Evolutionary conservation across 1,140 invertebrate genomes (phyloP).

Genomic region (Meteorus sp.): DNA sequence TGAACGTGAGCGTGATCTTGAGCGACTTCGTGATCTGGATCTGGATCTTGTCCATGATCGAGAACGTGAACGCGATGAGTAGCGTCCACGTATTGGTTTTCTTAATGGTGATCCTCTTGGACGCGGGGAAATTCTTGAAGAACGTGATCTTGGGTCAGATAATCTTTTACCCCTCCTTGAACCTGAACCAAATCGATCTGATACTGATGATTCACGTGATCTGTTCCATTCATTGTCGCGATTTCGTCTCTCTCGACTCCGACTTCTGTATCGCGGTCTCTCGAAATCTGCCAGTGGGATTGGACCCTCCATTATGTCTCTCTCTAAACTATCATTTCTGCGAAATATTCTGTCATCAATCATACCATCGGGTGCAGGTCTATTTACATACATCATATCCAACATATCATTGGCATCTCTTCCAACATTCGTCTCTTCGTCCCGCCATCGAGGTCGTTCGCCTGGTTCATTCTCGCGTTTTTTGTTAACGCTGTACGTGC

Average conservation of each 20-base stretch:
- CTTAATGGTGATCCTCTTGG: slow-evolving; percentile 17
- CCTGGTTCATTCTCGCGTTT: slow-evolving; percentile 32
- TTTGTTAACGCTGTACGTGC: slow-evolving; percentile 29
- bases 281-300: slow-evolving; percentile 24
- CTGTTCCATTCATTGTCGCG: slow-evolving; percentile 36
- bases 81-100: slow-evolving; percentile 11
- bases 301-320: slow-evolving; percentile 38
- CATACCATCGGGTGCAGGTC: slow-evolving; percentile 32
- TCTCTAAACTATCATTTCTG: slow-evolving; percentile 43
- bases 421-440: slow-evolving; percentile 35
- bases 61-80: slow-evolving; percentile 28
- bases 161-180: slow-evolving; percentile 23
- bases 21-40: slow-evolving; percentile 35
- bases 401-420: slow-evolving; percentile 37
- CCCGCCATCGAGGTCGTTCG: slow-evolving; percentile 30
- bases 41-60: slow-evolving; percentile 32
- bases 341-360: slow-evolving; percentile 41
- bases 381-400: slow-evolving; percentile 35
- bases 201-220: slow-evolving; percentile 36
- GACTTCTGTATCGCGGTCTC: slow-evolving; percentile 17
- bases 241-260: slow-evolving; percentile 27
- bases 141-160: slow-evolving; percentile 27
- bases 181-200: slow-evolving; percentile 33
- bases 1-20: slow-evolving; percentile 34
- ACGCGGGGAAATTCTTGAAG: slow-evolving; percentile 30